phyloP scores from a whole-genome alignment of 2,113 vertebrate species.

The Anser brachyrhynchus region DNA sequence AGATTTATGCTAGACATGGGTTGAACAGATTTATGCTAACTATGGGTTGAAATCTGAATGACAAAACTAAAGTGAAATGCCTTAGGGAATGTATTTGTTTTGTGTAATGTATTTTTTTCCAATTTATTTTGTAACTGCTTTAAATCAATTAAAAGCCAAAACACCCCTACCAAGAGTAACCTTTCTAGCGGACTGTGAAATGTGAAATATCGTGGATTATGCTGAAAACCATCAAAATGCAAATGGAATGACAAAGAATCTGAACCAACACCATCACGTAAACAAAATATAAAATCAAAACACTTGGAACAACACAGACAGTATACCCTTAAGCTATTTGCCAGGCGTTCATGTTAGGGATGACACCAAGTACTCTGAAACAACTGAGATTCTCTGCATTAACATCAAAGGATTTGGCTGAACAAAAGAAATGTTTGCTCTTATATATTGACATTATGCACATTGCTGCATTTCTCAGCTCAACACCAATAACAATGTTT shows the following conservation, averaged over 20 bases:
- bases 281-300: background rate
- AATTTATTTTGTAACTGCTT: background rate
- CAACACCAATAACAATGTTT: background rate
- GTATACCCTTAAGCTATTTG: background rate
- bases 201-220: background rate
- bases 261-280: background rate
- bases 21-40: background rate
- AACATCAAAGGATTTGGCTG: background rate
- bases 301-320: background rate
- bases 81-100: background rate
- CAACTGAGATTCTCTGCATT: background rate
- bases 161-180: background rate
- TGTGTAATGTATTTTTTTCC: background rate
- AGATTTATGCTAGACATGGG: background rate
- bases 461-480: background rate
- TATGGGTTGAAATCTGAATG: background rate
- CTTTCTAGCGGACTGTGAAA: background rate
- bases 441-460: background rate
- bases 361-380: background rate
- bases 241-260: background rate
- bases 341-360: background rate
- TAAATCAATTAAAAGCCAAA: background rate
- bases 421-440: background rate
- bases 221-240: constrained; percentile 10
- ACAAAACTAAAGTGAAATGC: background rate